Conservation (phyloP, 2,113 vertebrate species). For the Cyprinodon tularosa region DNA sequence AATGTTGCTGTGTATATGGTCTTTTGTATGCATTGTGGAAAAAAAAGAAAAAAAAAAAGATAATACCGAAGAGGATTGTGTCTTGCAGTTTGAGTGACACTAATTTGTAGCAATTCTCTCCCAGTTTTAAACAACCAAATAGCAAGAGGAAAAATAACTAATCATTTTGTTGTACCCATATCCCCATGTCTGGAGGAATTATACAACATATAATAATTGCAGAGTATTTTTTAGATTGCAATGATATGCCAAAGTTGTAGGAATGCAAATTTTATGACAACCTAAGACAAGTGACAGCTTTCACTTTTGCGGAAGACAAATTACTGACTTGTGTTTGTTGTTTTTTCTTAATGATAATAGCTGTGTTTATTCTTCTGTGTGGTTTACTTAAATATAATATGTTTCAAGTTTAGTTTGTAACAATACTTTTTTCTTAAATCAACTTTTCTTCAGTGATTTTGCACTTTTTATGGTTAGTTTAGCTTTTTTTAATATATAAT, state of each 20-base stretch:
- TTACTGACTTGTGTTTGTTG: background rate
- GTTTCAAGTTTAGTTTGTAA: too few species aligned
- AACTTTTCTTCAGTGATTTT: too few species aligned
- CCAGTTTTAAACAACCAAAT: background rate
- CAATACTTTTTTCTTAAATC: too few species aligned
- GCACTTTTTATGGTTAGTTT: too few species aligned
- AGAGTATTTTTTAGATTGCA: background rate
- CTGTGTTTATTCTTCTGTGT: background rate
- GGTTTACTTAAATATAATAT: background rate
- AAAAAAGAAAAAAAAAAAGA: too few species aligned
- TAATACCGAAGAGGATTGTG: too few species aligned
- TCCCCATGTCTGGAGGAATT: background rate
- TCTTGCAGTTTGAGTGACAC: too few species aligned
- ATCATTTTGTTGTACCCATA: background rate
- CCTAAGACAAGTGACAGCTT: background rate
- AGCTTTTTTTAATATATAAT: too few species aligned
- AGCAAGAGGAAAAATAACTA: background rate
- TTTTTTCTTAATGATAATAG: background rate
- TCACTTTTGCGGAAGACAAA: background rate
- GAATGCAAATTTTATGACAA: background rate
- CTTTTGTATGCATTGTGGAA: too few species aligned
- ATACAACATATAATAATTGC: background rate
- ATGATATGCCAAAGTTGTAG: background rate
- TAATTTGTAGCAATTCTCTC: background rate
- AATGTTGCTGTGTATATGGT: too few species aligned